These are phyloP conservation scores for Zygothrica quintamaculata DNA, from an alignment of 2,888 invertebrate species.

Conservation along the genomic window DNA sequence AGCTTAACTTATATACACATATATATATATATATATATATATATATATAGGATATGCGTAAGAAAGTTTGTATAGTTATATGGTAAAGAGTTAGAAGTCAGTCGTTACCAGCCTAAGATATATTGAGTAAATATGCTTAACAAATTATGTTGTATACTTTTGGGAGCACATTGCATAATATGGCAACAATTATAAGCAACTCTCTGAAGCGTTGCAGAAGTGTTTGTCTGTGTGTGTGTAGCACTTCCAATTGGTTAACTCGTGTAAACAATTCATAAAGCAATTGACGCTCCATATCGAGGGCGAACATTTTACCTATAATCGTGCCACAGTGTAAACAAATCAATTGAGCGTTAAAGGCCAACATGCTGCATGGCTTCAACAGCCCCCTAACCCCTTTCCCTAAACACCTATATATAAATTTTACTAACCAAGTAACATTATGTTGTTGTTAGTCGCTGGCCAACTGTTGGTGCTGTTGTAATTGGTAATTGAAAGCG, in stretches of 20 bases:
- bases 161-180: slow-evolving; percentile 50
- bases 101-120: too few species aligned
- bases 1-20: too few species aligned
- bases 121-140: slow-evolving; percentile 4
- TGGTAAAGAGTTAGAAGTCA: too few species aligned
- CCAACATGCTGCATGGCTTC: too few species aligned
- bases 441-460: not conserved
- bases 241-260: slow-evolving; percentile 29
- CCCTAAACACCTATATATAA: too few species aligned
- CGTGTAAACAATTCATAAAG: slow-evolving; percentile 47
- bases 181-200: slow-evolving; percentile 38
- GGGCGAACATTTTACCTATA: slow-evolving; percentile 45
- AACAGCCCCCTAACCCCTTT: slow-evolving; percentile 10
- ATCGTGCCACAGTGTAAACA: slow-evolving; percentile 64
- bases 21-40: too few species aligned
- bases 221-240: not conserved
- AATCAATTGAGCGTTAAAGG: slow-evolving; percentile 73
- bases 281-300: slow-evolving; percentile 30
- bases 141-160: slow-evolving; percentile 23
- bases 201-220: not conserved
- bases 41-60: too few species aligned
- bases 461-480: not conserved
- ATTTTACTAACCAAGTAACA: too few species aligned
- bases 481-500: slow-evolving; percentile 61
- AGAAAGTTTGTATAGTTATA: not conserved